phyloP scores from a whole-genome alignment of 2,113 vertebrate species.

The Rhinolophus ferrumequinum region DNA sequence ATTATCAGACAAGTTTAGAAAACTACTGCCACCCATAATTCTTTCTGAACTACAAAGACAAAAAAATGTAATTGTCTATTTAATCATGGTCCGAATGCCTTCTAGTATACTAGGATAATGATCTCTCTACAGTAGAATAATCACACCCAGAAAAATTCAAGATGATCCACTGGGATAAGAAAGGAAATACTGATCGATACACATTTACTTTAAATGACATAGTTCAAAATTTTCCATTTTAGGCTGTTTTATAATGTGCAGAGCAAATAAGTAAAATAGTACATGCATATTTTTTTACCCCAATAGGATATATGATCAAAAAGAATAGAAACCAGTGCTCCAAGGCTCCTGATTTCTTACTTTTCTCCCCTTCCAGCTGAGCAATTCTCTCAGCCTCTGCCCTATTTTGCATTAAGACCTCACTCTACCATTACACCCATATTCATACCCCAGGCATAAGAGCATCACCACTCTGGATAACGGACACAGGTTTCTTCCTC shows the following conservation, averaged over 20 bases:
- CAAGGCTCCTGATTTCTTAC: neutral
- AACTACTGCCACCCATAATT: neutral
- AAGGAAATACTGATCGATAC: constrained; percentile 14
- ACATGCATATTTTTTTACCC: neutral
- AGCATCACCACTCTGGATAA: neutral
- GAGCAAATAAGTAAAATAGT: neutral
- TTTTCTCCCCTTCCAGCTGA: neutral
- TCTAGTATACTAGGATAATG: neutral
- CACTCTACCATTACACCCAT: neutral
- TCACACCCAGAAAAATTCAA: neutral
- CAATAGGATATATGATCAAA: neutral
- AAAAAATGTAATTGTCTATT: neutral
- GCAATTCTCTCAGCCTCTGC: neutral
- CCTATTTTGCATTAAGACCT: neutral
- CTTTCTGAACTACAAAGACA: neutral
- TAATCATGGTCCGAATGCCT: neutral
- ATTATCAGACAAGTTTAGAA: neutral
- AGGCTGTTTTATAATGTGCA: neutral
- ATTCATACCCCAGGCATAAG: neutral
- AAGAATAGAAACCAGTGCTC: neutral
- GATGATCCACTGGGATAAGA: neutral
- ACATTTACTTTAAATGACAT: constrained; percentile 21
- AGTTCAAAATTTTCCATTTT: constrained; percentile 13
- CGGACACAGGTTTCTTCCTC: neutral
- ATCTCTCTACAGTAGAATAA: neutral